Conservation (phyloP, 2,888 invertebrate genomes). For the Meghimatium bilineatum region DNA sequence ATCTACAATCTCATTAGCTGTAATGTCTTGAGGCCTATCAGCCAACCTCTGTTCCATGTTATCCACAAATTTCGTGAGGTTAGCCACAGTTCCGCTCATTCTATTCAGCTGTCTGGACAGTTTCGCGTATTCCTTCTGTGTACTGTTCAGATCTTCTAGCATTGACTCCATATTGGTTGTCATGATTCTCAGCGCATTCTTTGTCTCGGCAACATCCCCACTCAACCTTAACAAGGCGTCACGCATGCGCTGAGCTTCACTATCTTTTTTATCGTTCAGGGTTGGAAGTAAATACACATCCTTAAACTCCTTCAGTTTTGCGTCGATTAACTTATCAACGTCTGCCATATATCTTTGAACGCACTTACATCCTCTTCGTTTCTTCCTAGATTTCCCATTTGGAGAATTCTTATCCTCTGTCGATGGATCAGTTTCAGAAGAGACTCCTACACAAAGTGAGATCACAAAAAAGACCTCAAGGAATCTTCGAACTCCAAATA, state of each 20-base stretch:
- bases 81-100: conserved; percentile 35
- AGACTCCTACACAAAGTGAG: conserved; percentile 28
- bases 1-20: conserved; percentile 22
- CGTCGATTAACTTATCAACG: conserved; percentile 50
- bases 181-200: conserved; percentile 37
- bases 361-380: conserved; percentile 50
- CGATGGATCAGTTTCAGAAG: not conserved
- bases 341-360: conserved; percentile 48
- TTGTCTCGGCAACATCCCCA: conserved; percentile 46
- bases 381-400: conserved; percentile 27
- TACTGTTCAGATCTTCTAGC: conserved; percentile 33
- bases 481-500: conserved; percentile 16
- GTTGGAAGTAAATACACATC: conserved; percentile 45
- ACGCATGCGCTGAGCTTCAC: conserved; percentile 31
- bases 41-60: conserved; percentile 36
- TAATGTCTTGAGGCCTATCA: not conserved
- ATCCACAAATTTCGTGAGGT: conserved; percentile 43
- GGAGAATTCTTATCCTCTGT: not conserved
- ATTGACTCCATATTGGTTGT: conserved; percentile 29
- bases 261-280: conserved; percentile 38
- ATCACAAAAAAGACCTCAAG: conserved; percentile 21
- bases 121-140: conserved; percentile 36
- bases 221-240: conserved; percentile 43
- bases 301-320: conserved; percentile 49
- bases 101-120: conserved; percentile 25